phyloP scores from a whole-genome alignment of 2,888 invertebrate species.

The Hydrotaea diabolus region DNA sequence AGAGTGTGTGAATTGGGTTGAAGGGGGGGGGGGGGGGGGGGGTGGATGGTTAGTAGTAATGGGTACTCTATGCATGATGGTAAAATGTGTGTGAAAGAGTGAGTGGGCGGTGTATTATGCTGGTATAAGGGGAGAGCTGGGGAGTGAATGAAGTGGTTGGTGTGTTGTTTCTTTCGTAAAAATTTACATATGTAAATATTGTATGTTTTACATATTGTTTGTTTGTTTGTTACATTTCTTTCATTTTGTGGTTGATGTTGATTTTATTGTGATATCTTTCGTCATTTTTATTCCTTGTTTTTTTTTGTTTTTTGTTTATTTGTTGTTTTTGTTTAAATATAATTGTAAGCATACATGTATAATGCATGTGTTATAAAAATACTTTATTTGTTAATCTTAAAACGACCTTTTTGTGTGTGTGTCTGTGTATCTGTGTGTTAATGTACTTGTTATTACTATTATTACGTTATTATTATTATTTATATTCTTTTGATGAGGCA shows the following conservation, averaged over 20 bases:
- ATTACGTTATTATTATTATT: constrained; percentile 44
- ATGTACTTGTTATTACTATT: constrained; percentile 47
- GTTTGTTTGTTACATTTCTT: constrained; percentile 27
- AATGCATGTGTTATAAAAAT: constrained; percentile 80
- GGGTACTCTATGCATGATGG: no score
- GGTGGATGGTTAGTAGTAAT: no score
- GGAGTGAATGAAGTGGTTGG: constrained; percentile 20
- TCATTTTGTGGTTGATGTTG: constrained; percentile 39
- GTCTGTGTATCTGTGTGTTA: constrained; percentile 51
- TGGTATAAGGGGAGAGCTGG: constrained; percentile 47
- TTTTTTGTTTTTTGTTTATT: constrained; percentile 47
- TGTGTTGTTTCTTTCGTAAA: constrained; percentile 56
- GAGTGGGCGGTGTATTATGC: not conserved
- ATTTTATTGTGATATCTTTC: constrained; percentile 62
- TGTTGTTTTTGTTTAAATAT: constrained; percentile 63
- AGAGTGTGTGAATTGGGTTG: constrained; percentile 11
- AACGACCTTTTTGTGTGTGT: constrained; percentile 46
- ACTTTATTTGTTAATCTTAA: constrained; percentile 69
- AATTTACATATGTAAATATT: constrained; percentile 73
- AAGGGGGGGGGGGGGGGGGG: no score
- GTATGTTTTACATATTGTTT: constrained; percentile 53
- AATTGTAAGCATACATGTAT: constrained; percentile 76
- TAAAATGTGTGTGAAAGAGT: constrained; percentile 56
- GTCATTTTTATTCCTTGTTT: no score
- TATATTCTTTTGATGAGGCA: constrained; percentile 61